Percentiles rank a stretch among this genome's conserved stretches.
Conservation (phyloP, 2,888 invertebrate genomes). For the Capitulum mitella region DNA sequence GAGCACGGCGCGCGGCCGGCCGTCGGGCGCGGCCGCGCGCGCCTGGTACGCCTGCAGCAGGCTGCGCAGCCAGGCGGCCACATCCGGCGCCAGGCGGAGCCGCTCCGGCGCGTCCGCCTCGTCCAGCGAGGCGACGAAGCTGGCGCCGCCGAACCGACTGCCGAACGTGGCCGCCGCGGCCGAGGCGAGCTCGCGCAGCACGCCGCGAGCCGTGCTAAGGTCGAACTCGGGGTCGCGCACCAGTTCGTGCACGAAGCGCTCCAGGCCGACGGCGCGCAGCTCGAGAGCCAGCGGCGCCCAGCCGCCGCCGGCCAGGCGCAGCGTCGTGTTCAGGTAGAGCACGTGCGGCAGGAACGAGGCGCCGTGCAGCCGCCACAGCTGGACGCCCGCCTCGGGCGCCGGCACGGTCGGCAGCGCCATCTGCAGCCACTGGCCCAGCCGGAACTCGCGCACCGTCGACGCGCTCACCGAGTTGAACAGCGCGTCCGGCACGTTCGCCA, state of each 20-base stretch:
- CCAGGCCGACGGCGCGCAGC: not conserved
- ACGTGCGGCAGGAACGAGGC: slow-evolving; percentile 3
- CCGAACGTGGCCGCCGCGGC: not conserved
- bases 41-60: not conserved
- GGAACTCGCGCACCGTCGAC: not conserved
- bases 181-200: not conserved
- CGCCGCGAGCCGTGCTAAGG: not conserved
- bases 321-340: not conserved
- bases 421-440: not conserved
- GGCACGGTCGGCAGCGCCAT: not conserved
- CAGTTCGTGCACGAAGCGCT: not conserved
- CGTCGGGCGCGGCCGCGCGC: not conserved
- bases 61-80: not conserved
- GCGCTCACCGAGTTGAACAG: not conserved
- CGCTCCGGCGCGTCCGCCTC: not conserved
- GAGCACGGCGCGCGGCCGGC: not conserved
- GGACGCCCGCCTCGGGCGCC: not conserved
- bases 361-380: slow-evolving; percentile 18
- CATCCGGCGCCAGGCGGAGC: slow-evolving; percentile 2
- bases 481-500: not conserved
- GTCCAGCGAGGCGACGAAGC: not conserved
- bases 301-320: not conserved
- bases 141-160: not conserved
- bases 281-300: not conserved
- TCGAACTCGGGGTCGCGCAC: slow-evolving; percentile 4